Conservation (phyloP, 1,140 invertebrate species). For the Drosophila bocki region DNA sequence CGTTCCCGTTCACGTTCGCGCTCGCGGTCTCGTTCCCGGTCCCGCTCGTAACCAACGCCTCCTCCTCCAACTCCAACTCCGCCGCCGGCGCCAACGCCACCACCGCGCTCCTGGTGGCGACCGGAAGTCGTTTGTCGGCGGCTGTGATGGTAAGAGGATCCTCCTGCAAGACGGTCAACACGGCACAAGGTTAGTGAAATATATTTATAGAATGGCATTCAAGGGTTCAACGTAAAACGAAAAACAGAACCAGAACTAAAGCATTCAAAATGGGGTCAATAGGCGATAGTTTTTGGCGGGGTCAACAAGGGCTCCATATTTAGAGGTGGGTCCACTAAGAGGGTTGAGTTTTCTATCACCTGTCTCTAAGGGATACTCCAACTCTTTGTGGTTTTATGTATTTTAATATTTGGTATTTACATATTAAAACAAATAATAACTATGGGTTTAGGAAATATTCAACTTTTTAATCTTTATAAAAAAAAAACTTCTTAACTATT, state of each 20-base stretch:
- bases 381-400: not conserved
- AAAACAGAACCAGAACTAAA: slow-evolving; percentile 70
- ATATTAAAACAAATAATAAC: not conserved
- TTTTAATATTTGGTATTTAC: not conserved
- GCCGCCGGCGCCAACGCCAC: slow-evolving; percentile 47
- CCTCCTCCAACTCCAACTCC: slow-evolving; percentile 8
- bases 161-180: slow-evolving; percentile 73
- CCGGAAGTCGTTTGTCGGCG: slow-evolving; percentile 71
- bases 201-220: not conserved
- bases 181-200: slow-evolving; percentile 12
- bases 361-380: not conserved
- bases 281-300: slow-evolving; percentile 33
- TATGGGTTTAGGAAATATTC: not conserved
- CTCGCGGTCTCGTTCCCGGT: slow-evolving; percentile 48
- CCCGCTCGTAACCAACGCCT: slow-evolving; percentile 27
- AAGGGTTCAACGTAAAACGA: slow-evolving; percentile 52
- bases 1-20: slow-evolving; percentile 68
- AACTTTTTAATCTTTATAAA: not conserved
- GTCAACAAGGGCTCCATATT: slow-evolving; percentile 3
- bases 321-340: slow-evolving; percentile 2
- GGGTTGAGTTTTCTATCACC: not conserved
- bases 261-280: slow-evolving; percentile 65
- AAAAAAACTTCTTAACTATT: not conserved
- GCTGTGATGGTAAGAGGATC: slow-evolving; percentile 79
- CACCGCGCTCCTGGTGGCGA: slow-evolving; percentile 72